Evolutionary conservation across 2,797 vertebrate genomes (phyloP).

Genomic region (Sorex maritimensis): DNA sequence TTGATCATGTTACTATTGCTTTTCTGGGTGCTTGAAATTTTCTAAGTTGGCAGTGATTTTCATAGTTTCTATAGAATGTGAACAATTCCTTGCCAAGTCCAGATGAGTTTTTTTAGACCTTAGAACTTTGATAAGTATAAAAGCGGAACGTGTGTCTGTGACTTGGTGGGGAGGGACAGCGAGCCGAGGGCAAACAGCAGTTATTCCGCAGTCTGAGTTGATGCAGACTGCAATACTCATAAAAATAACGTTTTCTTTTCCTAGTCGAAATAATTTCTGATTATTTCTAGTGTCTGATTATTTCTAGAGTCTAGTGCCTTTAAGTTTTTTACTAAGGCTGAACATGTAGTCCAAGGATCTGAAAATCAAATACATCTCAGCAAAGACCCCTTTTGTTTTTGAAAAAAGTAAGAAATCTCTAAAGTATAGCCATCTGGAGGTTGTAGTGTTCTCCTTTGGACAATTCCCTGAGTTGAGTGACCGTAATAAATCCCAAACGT

Average conservation of each 20-base stretch:
- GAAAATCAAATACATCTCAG: conserved; percentile 35
- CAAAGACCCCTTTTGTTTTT: conserved; percentile 15
- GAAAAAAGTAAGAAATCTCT: conserved; percentile 12
- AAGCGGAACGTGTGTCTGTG: background rate
- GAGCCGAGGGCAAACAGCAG: background rate
- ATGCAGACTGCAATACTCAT: conserved; percentile 21
- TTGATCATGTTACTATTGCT: conserved; percentile 75
- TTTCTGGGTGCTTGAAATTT: background rate
- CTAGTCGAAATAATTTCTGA: conserved; percentile 33
- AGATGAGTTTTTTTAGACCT: conserved; percentile 20
- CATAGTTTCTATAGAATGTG: conserved; percentile 49
- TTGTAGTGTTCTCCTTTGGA: background rate
- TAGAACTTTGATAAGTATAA: background rate
- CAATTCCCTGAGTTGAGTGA: conserved; percentile 36
- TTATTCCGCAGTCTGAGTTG: conserved; percentile 6
- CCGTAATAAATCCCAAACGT: conserved; percentile 26
- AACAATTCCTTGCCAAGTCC: conserved; percentile 48
- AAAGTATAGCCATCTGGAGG: background rate
- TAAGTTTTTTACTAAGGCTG: background rate
- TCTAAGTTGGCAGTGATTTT: background rate
- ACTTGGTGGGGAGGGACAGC: background rate
- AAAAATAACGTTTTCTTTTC: conserved; percentile 10
- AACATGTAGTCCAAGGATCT: background rate
- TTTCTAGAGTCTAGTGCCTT: conserved; percentile 2
- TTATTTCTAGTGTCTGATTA: background rate